Base-by-base conservation (phyloP, 64 coral and sea anemone species). In the Actinia equina region DNA sequence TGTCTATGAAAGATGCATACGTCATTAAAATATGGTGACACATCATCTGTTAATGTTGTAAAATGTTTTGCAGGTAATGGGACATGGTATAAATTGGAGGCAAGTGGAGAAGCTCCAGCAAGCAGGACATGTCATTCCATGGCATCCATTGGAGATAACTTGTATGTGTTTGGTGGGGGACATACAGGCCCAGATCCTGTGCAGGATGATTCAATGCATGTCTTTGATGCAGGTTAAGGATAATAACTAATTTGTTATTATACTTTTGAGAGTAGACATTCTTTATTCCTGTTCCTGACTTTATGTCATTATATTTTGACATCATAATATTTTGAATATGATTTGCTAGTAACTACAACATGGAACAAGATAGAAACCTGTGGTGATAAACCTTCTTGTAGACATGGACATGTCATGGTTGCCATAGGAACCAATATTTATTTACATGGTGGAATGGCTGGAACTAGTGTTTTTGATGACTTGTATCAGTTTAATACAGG, bases 91-190 rank as follows among this genome's bases (percentile, higher is more conserved):
- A 83, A 69, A 65, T 82, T 89, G 12, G 63, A 89, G 59, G 61
- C 83, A 20, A 83, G 61, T 46, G 97, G 97, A 25, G 79, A 19
- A 46, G 64, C 93, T 22, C 97, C 97, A 52, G 86, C 76, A 13
- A 87, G 83, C 49, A 90, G 97, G 70, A 99, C 97, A 70, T 99
- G 97, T 77, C 97, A 99, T 80, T 92, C 88, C 45, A 93, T 93
- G 88, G 93, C 91, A 30, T 82, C 85, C 3, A 70, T 99, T 58
- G 93, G 93, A 19, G 88, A 90, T 44, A 95, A 78, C 52, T 88
- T 99, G 9, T 99, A 82, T 87, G 83, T 99, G 26, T 99, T 99
- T 91, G 90, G 93, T 59, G 97, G 97, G 22, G 93, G 97, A 63
- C 82, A 81, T 55, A 90, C 62, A 77, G 97, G 97, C 11, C 84